Base-by-base conservation (phyloP, 2,888 invertebrate species). In the Cheilosia scutellata region DNA sequence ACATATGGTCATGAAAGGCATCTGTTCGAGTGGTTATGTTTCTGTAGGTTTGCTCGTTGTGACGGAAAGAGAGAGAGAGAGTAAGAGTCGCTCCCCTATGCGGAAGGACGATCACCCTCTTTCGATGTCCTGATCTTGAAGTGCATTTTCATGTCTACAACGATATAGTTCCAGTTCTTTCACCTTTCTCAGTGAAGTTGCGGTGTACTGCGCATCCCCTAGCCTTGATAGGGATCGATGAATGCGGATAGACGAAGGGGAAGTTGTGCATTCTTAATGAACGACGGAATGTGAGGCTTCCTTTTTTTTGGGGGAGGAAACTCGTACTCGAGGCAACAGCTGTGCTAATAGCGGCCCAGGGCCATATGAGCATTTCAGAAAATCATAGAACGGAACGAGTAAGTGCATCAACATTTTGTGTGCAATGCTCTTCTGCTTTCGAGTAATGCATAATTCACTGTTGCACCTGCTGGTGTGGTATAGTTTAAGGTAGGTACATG, bases 371-470 rank as follows among this genome's bases (percentile, higher is more conserved):
- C 42, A 42, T 58, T 68, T 79, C 25, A 9, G 65, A 58, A 58
- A 84, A 53, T 80, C 84, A 80, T 66, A 71, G 63, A 84, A 76
- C 84, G 84, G 84, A 84, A 84, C 79, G 84, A 79, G 65, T 80
- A 68, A 51, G 79, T 74, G 68, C 83, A 78, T 79, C 79, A 65
- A 31, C 68, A 55, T 51, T 51, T 53, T 57, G 68, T 55, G 62
- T 68, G 60, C 77, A 20, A 55, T 68, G 83, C 53, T 47, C 70
- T 27, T 72, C 72, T 57, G 79, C 53, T 44, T n/a, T 11, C 11
- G 55, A 72, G 66, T 66, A 72, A 66, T 83, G 74, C 74, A 79
- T 79, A 83, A 57, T 44, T 79, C 68, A 78, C 74, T 29, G 51
- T 4, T 78, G 63, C 82, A 83, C 82, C 79, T 83, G 83, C 79